Base-by-base conservation (phyloP, 2,888 invertebrate species). In the Aelia acuminata region DNA sequence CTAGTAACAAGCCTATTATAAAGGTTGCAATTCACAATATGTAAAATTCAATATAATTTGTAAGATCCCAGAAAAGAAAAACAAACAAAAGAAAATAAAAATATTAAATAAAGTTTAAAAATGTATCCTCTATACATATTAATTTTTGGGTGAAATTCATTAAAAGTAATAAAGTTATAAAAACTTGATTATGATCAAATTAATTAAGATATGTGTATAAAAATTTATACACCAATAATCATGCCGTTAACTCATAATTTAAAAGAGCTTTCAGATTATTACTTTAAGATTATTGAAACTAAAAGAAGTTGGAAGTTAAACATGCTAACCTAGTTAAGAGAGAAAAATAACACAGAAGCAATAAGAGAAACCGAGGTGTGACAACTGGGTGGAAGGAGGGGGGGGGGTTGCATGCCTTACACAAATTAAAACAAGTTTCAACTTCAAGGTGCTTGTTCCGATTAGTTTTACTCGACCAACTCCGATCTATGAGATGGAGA, bases 341-440 rank as follows among this genome's bases (percentile, higher is more conserved):
- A 70, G n/a, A 48, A 87, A 63, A 39, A 70, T 47, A 47, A 0
- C 18, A 31, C 5, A 87, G 31, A 8, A 63, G 63, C 70, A 57
- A 49, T 50, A 84, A 49, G 87, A 70, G 48, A 48, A 87, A 70
- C 15, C 15, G 26, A 70, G 70, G 35, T 47, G 87, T 70, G 87
- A 87, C 87, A 87, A 87, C n/a, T 70, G 47, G 48, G 47, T 70
- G 70, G 87, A 39, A 48, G 48, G 48, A 35, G 48, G 70, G 48
- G 48, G 48, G 48, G 35, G n/a, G 57, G 20, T 87, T 87, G 87
- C 87, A 87, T 87, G 87, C 26, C 70, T 48, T 20, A 70, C 43
- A 47, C 63, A 87, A 87, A 87, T 87, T 87, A 87, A 87, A 87
- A 87, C 70, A 70, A 63, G 53, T 87, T 70, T 31, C 53, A 70